phyloP scores from a whole-genome alignment of 2,888 invertebrate genomes.

The Halictus quadricinctus region DNA sequence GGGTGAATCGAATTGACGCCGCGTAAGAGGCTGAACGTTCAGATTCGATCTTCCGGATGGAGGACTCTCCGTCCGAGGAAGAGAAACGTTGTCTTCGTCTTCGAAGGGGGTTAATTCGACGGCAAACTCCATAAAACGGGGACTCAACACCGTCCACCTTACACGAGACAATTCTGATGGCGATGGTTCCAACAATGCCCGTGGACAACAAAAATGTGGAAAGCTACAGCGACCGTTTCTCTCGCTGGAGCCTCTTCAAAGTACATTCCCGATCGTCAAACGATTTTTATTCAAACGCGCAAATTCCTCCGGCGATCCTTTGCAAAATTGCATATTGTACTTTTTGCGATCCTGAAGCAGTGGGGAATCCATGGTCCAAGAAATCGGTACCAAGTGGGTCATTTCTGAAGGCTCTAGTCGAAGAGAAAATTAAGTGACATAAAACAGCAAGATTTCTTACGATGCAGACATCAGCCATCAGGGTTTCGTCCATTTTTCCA shows the following conservation, averaged over 20 bases:
- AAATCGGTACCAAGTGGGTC: neutral
- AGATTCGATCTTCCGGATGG: conserved; percentile 71
- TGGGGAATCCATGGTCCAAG: neutral
- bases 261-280: neutral
- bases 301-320: neutral
- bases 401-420: no score
- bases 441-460: no score
- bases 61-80: conserved; percentile 56
- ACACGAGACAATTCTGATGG: conserved; percentile 32
- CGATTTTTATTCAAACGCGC: neutral
- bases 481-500: no score
- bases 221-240: neutral
- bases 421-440: neutral
- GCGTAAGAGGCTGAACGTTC: conserved; percentile 55
- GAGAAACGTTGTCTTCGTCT: conserved; percentile 38
- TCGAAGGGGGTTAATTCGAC: conserved; percentile 64
- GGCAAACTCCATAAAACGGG: conserved; percentile 53
- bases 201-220: neutral
- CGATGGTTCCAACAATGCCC: neutral
- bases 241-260: neutral
- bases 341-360: no score
- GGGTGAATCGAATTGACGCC: conserved; percentile 71
- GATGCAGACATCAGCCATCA: no score
- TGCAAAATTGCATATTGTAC: neutral
- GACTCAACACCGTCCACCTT: neutral